A percentile compares a stretch with the other conserved stretches of the same genome.
These are phyloP conservation scores for Morus bassanus DNA, from an alignment of 2,797 vertebrate genomes.

Conservation along the genomic window DNA sequence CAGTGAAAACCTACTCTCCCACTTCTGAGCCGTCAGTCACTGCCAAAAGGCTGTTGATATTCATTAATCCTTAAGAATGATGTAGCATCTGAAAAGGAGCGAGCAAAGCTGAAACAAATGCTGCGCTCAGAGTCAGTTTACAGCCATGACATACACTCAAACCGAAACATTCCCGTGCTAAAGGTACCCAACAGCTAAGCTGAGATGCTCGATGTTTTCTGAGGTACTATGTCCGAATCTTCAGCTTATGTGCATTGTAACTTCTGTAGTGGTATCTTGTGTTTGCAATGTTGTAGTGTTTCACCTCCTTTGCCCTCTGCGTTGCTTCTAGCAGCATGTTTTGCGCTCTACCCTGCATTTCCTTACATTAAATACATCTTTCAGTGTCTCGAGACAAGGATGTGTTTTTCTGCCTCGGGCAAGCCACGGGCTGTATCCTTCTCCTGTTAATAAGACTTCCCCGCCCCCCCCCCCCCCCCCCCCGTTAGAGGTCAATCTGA, in stretches of 20 bases:
- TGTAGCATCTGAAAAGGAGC: neutral
- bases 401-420: slow-evolving; percentile 20
- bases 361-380: neutral
- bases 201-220: neutral
- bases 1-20: neutral
- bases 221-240: neutral
- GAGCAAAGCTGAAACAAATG: neutral
- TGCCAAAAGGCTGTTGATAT: neutral
- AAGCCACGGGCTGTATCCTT: neutral
- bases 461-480: neutral
- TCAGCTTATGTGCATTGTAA: neutral
- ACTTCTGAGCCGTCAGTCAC: neutral
- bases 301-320: neutral
- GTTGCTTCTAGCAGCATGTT: neutral
- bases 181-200: neutral
- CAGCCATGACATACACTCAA: neutral
- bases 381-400: neutral
- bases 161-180: neutral
- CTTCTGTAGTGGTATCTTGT: neutral
- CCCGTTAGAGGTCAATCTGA: slow-evolving; percentile 51
- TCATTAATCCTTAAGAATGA: neutral
- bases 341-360: neutral
- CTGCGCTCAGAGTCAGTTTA: neutral
- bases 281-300: neutral
- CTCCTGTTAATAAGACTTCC: neutral